Percentiles rank a stretch among this genome's conserved stretches.
Conservation (phyloP, 2,888 invertebrate genomes). For the Plebejus anna region DNA sequence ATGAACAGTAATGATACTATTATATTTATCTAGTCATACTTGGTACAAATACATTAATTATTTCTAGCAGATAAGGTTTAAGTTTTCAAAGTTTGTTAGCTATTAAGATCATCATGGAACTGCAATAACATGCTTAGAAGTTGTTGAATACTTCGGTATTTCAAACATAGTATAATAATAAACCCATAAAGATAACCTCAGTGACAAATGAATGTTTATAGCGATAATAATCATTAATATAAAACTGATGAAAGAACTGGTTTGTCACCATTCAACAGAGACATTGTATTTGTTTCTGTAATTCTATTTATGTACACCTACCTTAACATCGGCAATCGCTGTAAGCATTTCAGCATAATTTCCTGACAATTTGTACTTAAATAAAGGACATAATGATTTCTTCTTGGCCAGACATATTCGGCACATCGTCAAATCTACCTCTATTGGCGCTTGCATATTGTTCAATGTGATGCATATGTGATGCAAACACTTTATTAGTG, state of each 20-base stretch:
- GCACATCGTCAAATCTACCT: constrained; percentile 63
- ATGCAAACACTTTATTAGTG: constrained; percentile 41
- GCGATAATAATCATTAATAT: background rate
- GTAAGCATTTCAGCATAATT: constrained; percentile 78
- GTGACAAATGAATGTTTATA: background rate
- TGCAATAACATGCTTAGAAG: background rate
- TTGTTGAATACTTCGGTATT: background rate
- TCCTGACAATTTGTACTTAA: constrained; percentile 70
- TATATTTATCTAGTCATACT: background rate
- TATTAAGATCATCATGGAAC: background rate
- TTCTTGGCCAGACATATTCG: constrained; percentile 68
- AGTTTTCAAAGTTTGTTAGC: background rate
- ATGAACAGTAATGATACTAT: no score
- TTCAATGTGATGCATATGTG: constrained; percentile 42
- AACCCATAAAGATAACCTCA: background rate
- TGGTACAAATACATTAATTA: background rate
- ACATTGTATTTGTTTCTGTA: background rate
- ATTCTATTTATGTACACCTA: constrained; percentile 39
- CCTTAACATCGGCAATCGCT: constrained; percentile 73
- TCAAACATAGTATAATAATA: no score
- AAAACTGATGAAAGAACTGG: background rate
- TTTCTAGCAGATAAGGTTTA: background rate
- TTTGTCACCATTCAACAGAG: background rate
- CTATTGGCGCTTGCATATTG: constrained; percentile 55
- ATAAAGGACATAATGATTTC: constrained; percentile 67